Percentiles rank a stretch among this genome's conserved stretches.
Evolutionary conservation across 1,140 invertebrate species (phyloP).

Genomic region (Drosophila quadrilineata): DNA sequence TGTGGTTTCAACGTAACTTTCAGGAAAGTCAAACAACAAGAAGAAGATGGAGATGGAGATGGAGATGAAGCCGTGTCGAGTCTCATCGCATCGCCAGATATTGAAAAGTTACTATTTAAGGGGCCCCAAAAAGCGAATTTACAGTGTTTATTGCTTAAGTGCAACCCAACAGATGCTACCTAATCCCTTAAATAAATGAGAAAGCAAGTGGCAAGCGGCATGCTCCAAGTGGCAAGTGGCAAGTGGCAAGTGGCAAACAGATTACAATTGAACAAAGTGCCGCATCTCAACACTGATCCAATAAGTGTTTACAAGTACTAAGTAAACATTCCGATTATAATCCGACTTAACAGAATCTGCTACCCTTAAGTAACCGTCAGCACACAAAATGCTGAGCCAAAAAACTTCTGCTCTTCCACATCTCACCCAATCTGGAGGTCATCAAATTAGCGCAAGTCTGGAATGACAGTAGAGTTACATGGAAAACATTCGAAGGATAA

Average conservation of each 20-base stretch:
- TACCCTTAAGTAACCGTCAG: neutral
- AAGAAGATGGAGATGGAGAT: no score
- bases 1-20: constrained; percentile 42
- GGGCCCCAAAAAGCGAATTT: constrained; percentile 33
- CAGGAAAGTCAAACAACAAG: constrained; percentile 39
- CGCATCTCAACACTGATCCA: constrained; percentile 9
- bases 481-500: no score
- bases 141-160: constrained; percentile 36
- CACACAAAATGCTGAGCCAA: no score
- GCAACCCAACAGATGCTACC: neutral
- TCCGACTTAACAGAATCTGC: neutral
- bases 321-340: neutral
- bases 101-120: constrained; percentile 33
- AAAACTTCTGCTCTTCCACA: no score
- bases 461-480: no score
- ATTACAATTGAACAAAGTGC: neutral
- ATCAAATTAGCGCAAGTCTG: no score
- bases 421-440: no score
- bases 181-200: constrained; percentile 3
- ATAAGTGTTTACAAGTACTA: constrained; percentile 7
- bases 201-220: constrained; percentile 1
- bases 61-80: no score
- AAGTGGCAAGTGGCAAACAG: no score
- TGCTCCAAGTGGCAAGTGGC: no score
- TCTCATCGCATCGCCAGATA: constrained; percentile 11